phyloP scores from a whole-genome alignment of 2,113 vertebrate genomes.

The Axis porcinus region DNA sequence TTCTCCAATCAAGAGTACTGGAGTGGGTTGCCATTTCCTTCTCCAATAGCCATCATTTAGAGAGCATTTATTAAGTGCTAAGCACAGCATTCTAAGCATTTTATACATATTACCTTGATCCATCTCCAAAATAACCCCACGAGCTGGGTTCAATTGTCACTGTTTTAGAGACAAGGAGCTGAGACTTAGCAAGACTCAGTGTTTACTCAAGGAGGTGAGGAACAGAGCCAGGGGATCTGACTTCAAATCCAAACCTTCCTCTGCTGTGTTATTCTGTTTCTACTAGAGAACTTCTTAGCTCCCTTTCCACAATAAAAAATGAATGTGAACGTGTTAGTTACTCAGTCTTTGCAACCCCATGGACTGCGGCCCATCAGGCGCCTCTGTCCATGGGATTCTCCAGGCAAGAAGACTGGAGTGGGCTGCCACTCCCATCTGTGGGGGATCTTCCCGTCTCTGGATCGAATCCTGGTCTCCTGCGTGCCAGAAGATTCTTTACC shows the following conservation, averaged over 20 bases:
- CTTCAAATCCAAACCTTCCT: not conserved
- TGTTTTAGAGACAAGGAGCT: not conserved
- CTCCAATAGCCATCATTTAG: too few relatives aligned
- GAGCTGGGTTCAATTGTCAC: not conserved
- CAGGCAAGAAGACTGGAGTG: not conserved
- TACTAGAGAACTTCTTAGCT: not conserved
- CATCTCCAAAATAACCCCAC: not conserved
- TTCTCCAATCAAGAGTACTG: too few relatives aligned
- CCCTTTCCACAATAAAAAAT: not conserved
- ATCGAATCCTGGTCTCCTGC: not conserved
- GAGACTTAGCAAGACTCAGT: not conserved
- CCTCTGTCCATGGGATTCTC: not conserved
- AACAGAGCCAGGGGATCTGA: not conserved
- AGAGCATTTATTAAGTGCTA: not conserved
- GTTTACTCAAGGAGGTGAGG: not conserved
- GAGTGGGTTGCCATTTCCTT: too few relatives aligned
- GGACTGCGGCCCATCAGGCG: not conserved
- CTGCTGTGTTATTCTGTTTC: not conserved
- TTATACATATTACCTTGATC: not conserved
- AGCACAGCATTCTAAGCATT: not conserved
- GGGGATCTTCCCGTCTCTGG: rapidly evolving
- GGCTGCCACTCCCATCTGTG: not conserved
- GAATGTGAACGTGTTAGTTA: not conserved
- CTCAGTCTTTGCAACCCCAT: not conserved
- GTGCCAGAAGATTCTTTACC: not conserved